Evolutionary conservation across 2,113 vertebrate species (phyloP), one percentile per base, ranked within the genome.

Genomic region (Dipodomys merriami): DNA sequence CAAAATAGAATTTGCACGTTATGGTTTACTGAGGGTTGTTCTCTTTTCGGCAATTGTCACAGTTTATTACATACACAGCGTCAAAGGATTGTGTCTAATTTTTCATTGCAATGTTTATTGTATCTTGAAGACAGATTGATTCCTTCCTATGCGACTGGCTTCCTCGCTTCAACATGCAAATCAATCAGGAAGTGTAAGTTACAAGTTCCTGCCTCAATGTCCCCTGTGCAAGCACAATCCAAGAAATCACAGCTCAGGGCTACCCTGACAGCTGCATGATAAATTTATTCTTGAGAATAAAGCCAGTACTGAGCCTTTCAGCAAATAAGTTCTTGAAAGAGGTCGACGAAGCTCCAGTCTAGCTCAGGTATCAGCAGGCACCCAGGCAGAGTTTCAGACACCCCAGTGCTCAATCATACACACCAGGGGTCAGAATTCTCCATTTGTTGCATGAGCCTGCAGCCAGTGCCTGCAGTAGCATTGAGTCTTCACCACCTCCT

Each of bases 11-110:
- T 84, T 84, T 65, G 16, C 68, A 19, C 35, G 39, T 30, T 68
- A 76, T 2, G 19, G 86, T 53, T 92, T 62, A 86, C 8, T 72
- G 33, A 72, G 10, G 25, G 62, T n/a, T 69, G 25, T 65, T 46
- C 49, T 87, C 19, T 71, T 81, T 44, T 76, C 79, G 80, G 35
- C 65, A 62, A 83, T 60, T 82, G 15, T 46, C 93, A 88, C 9
- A 12, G 25, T 82, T 91, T 73, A 73, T 83, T 57, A 84, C 71
- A 85, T 44, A 57, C 1, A 29, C 16, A 46, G 19, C 76, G 86
- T 83, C 39, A 91, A 91, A 94, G 96, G 46, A 89, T 25, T 53
- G 22, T 62, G 25, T 92, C 57, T 90, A 85, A 92, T 74, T 74
- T 69, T 88, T 73, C 67, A 22, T 46, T 85, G 74, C 76, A 27